These are phyloP conservation scores for Anoplopoma fimbria DNA, from an alignment of 2,113 vertebrate species.

Conservation along the genomic window DNA sequence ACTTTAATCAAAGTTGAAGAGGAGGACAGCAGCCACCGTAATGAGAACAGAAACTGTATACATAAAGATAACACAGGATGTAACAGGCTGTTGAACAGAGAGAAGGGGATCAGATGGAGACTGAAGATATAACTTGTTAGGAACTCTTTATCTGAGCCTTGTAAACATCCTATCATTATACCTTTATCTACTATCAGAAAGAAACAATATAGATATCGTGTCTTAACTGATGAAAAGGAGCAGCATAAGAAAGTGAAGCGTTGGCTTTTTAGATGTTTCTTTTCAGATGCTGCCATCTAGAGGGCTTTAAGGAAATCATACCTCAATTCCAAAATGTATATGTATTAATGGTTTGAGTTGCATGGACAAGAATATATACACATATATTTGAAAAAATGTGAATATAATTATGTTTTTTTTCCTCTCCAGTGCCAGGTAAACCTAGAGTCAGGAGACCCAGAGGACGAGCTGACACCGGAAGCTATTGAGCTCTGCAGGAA, in stretches of 20 bases:
- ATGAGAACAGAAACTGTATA: neutral
- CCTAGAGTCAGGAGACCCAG: conserved; percentile 74
- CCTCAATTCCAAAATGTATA: neutral
- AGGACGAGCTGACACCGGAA: conserved; percentile 86
- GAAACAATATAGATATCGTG: neutral
- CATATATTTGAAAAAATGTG: neutral
- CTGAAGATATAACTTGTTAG: neutral
- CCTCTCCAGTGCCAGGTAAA: conserved; percentile 84
- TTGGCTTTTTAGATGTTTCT: neutral
- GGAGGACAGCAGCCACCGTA: neutral
- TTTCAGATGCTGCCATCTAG: conserved; percentile 58
- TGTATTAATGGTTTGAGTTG: neutral
- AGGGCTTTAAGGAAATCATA: conserved; percentile 34
- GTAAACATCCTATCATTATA: neutral
- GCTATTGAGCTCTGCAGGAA: conserved; percentile 83
- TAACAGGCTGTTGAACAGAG: neutral
- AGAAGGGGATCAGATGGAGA: neutral
- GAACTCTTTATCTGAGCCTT: neutral
- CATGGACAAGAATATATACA: neutral
- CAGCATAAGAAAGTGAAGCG: neutral
- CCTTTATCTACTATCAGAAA: conserved; percentile 11
- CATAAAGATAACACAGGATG: neutral
- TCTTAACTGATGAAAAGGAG: neutral
- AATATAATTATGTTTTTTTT: neutral
- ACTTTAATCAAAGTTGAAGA: neutral